A percentile compares a stretch with the other conserved stretches of the same genome.
Evolutionary conservation across 2,888 invertebrate species (phyloP).

Genomic region (Ichneumoninae sp.): DNA sequence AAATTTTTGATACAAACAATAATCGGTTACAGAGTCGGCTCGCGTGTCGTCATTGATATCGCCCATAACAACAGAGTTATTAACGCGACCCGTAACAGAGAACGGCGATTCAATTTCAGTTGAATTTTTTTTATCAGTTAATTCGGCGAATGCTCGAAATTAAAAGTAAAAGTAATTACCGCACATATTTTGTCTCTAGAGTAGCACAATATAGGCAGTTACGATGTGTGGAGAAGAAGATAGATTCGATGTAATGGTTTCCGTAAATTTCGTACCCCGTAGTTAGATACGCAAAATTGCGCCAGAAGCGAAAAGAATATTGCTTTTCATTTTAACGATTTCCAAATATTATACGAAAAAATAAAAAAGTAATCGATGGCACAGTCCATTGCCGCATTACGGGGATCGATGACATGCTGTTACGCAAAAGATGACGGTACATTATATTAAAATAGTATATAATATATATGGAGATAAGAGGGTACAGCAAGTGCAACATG

Average conservation of each 20-base stretch:
- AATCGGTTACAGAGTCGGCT: not conserved
- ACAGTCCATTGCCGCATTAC: not conserved
- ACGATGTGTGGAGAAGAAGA: not conserved
- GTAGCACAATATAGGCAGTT: too few species aligned
- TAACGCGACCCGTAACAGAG: not conserved
- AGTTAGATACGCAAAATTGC: not conserved
- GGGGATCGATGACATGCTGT: conserved; percentile 6
- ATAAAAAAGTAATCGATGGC: not conserved
- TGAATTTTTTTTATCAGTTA: not conserved
- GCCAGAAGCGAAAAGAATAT: not conserved
- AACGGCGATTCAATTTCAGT: not conserved
- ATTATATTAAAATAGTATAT: conserved; percentile 40
- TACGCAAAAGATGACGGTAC: conserved; percentile 12
- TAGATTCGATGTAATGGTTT: not conserved
- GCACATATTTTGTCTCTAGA: not conserved
- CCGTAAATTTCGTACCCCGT: not conserved
- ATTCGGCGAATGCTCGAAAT: not conserved
- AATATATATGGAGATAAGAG: conserved; percentile 49
- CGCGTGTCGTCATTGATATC: not conserved
- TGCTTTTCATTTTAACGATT: not conserved
- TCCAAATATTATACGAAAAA: not conserved
- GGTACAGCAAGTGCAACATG: conserved; percentile 43
- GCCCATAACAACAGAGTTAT: not conserved
- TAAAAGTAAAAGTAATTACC: not conserved
- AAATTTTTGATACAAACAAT: not conserved